These are phyloP conservation scores for Limosa lapponica DNA, from an alignment of 2,797 vertebrate genomes.

Conservation along the genomic window DNA sequence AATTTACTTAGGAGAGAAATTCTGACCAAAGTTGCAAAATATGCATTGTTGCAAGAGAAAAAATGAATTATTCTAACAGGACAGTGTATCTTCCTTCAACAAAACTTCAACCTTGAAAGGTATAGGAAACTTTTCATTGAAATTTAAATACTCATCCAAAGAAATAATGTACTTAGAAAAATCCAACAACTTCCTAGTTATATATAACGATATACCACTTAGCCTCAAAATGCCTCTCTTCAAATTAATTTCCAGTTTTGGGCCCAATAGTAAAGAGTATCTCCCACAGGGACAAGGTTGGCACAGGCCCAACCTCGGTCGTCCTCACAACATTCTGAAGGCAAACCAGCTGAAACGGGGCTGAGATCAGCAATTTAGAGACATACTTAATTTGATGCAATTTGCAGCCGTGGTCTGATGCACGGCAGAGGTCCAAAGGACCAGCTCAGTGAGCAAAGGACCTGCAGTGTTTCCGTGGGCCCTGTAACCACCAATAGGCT, in stretches of 20 bases:
- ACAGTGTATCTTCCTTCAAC: not conserved
- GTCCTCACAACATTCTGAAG: not conserved
- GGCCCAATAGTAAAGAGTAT: not conserved
- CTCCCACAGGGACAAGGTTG: not conserved
- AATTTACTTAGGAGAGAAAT: not conserved
- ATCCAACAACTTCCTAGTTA: not conserved
- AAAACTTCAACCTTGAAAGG: not conserved
- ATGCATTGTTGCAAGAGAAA: rapidly evolving
- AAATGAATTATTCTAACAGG: not conserved
- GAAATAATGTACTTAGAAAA: not conserved
- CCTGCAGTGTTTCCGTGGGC: not conserved
- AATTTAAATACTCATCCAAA: not conserved
- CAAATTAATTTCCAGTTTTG: not conserved
- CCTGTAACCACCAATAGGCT: not conserved
- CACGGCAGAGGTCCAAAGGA: not conserved
- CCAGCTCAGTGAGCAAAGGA: not conserved
- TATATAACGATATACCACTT: rapidly evolving
- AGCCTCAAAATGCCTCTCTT: not conserved
- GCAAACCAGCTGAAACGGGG: not conserved
- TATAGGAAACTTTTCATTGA: not conserved
- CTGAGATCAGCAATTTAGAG: not conserved
- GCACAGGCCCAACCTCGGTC: not conserved
- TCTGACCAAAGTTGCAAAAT: not conserved
- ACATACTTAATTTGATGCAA: not conserved
- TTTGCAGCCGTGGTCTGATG: not conserved